Evolutionary conservation across 2,797 vertebrate genomes (phyloP), one percentile per base, ranked within the genome.

Genomic region (Brachymystax lenok): DNA sequence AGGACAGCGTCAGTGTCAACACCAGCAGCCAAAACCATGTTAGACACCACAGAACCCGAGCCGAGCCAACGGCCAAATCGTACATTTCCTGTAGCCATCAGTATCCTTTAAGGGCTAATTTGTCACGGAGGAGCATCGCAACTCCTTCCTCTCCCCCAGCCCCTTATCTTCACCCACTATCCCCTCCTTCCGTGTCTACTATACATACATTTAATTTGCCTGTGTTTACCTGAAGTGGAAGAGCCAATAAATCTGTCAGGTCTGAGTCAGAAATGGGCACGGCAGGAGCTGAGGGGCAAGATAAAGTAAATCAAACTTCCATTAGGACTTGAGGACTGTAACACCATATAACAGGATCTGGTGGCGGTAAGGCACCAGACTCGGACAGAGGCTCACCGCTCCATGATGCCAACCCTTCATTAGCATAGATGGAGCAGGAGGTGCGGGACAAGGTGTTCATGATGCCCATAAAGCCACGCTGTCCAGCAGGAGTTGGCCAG

Each of bases 1-100:
- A 68, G 66, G 66, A 68, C 66, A 68, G 28, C 6, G 28, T 68
- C 66, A 67, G 28, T 67, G 66, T 67, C 66, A 33, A 68, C 17
- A 33, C 14, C 28, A 68, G 66, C 66, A 30, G 66, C 66, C 66
- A 68, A 68, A 30, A 68, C 66, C 28, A 4, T 16, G 64, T 67
- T 30, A 67, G 27, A 67, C 28, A 67, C 14, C 28, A 33, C 30
- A 33, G 74, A 74, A 68, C 51, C 61, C 59, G 51, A 67, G 50
- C 64, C 27, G 21, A 67, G 66, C 66, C 14, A 68, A 30, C 16
- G 28, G 28, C 66, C 28, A 33, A 68, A 68, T 68, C 66, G 2
- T 68, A 68, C 66, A 68, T 30, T 68, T 68, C 66, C 66, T 63
- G 66, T 69, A 71, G 75, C 54, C 1, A 10, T 14, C 68, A 0